Evolutionary conservation across 2,888 invertebrate genomes (phyloP), one percentile per base, ranked within the genome.

Genomic region (Sialis fuliginosa): DNA sequence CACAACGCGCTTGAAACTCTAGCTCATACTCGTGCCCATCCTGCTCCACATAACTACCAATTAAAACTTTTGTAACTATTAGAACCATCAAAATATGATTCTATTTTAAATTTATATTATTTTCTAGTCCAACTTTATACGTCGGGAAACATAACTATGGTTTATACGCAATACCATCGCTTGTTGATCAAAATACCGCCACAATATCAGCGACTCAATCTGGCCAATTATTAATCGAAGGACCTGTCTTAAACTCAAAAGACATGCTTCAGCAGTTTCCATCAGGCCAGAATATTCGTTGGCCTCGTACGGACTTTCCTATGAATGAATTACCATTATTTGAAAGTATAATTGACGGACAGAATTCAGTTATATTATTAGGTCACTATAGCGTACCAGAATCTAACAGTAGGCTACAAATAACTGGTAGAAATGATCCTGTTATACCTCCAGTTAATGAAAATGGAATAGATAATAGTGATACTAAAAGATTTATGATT

Each of bases 161-260:
- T 0, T 67, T 92, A 1, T 97, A 95, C 65, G 97, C 96, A 0
- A 65, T 96, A 46, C 89, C 92, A 1, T 88, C 93, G 0, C 68
- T 93, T 30, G 92, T 93, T 1, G 95, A 96, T 68, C 87, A 92
- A 57, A 80, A 82, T 53, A 84, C 87, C 4, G 83, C 87, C 8
- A 84, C 89, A 6, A 85, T 90, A 62, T 75, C 79, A 1, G 75
- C 80, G 5, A 76, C 79, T 3, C 81, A 79, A 56, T 73, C 79
- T 39, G 72, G 70, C 9, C 79, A 81, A 0, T 69, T 85, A 48
- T 67, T 89, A 8, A 62, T 89, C 1, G 86, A 83, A 58, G 89
- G 89, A 0, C 87, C 88, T 39, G 6, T 42, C 54, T 41, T 10
- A 40, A 34, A 45, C 43, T 13, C 42, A 7, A 48, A 45, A 12